Evolutionary conservation across 2,888 invertebrate species (phyloP), one percentile per base, ranked within the genome.

Genomic region (Cataglyphis albicans): DNA sequence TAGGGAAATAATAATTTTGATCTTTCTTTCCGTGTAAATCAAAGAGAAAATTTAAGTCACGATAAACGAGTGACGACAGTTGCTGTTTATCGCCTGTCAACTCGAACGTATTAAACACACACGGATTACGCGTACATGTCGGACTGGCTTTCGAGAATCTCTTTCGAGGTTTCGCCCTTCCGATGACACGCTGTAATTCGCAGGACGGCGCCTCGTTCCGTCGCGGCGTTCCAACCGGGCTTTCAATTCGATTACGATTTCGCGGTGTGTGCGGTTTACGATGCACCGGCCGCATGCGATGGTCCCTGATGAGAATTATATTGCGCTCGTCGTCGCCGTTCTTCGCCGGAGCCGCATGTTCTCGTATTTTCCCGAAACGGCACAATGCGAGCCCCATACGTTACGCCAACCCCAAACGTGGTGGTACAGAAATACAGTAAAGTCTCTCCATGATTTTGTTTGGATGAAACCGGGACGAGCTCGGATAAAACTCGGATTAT

Each of bases 191-290:
- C 73, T 87, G 86, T 89, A 89, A 89, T 86, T 81, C 84, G 83
- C 84, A 87, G 83, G 44, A 70, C 81, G 72, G 68, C 74, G 78
- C 52, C 52, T 48, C 59, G 63, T 64, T 38, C 38, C 74, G 41
- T 63, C 64, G 57, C 57, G 35, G 25, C 41, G 73, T 61, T 38
- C 64, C 48, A 32, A 38, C 73, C 76, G 84, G 86, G 83, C 86
- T 88, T 90, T 91, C 88, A 86, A 90, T 91, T 91, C 89, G 90
- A 91, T 90, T 90, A 88, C 90, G 87, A 91, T 88, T 87, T 80
- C 87, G 84, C 83, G 88, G 86, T 86, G 85, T 84, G 82, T 86
- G 88, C 86, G 86, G 85, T 92, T 92, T 91, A 90, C 89, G 91
- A 91, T 87, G 88, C 84, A 84, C 86, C 84, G 88, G 87, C 72